Percentiles rank a stretch among this genome's conserved stretches.
Evolutionary conservation across 92 coral and sea anemone genomes (phyloP).

Genomic region (Bergia puertoricense): DNA sequence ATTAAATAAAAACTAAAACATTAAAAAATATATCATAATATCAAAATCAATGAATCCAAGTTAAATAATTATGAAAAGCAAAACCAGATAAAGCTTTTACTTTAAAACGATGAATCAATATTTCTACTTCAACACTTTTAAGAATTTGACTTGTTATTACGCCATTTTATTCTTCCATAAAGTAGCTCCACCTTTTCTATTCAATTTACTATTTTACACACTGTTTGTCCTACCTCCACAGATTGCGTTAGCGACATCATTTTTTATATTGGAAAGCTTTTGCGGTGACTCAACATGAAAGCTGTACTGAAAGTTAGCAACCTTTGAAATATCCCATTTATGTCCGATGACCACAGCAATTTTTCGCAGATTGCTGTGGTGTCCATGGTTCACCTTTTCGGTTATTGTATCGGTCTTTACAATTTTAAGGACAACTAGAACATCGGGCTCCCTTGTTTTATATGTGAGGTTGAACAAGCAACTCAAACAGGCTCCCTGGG

Average conservation of each 20-base stretch:
- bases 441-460: neutral
- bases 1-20: too few relatives aligned
- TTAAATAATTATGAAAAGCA: too few relatives aligned
- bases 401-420: neutral
- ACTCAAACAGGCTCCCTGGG: neutral
- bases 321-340: neutral
- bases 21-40: too few relatives aligned
- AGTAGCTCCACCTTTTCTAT: neutral
- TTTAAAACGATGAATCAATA: too few relatives aligned
- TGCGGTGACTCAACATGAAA: neutral
- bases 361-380: neutral
- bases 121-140: too few relatives aligned
- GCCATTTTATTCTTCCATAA: neutral
- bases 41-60: too few relatives aligned
- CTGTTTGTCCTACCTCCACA: neutral
- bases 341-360: constrained; percentile 2
- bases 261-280: too few relatives aligned
- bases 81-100: too few relatives aligned
- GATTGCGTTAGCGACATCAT: neutral
- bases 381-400: neutral
- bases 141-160: neutral
- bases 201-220: neutral
- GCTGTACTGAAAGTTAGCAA: neutral
- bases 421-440: neutral
- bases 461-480: neutral